Conservation (phyloP, 2,797 vertebrate species). For the Hippocampus kuda region DNA sequence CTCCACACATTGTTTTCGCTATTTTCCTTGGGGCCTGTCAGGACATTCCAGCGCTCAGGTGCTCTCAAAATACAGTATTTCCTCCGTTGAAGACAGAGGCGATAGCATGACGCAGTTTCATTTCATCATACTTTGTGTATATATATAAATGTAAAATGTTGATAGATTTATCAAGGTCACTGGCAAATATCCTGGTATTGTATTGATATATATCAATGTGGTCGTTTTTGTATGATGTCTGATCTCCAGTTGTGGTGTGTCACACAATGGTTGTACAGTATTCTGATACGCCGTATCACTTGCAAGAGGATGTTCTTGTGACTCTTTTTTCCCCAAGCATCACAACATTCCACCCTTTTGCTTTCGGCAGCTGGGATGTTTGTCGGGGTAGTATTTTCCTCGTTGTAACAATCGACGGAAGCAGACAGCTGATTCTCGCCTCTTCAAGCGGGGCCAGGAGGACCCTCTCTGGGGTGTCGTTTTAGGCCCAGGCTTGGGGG, state of each 20-base stretch:
- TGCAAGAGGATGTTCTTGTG: background rate
- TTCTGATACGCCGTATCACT: background rate
- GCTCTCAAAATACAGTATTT: constrained; percentile 15
- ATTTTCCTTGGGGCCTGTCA: constrained; percentile 30
- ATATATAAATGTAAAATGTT: background rate
- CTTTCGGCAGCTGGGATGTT: constrained; percentile 8
- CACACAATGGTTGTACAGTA: too few species aligned
- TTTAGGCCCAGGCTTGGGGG: constrained; percentile 26
- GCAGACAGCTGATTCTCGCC: constrained; percentile 34
- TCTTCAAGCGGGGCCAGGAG: constrained; percentile 29
- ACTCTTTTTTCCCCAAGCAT: background rate
- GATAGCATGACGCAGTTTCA: too few species aligned
- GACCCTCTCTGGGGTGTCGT: constrained; percentile 45
- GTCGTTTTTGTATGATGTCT: background rate
- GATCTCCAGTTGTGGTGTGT: background rate
- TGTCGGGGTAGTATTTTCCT: background rate
- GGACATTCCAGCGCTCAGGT: constrained; percentile 30
- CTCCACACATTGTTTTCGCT: constrained; percentile 35
- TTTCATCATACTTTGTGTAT: too few species aligned
- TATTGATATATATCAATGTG: too few species aligned
- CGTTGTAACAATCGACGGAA: constrained; percentile 51
- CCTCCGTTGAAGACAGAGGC: background rate
- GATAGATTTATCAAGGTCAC: too few species aligned
- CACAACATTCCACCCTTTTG: constrained; percentile 21
- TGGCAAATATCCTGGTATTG: background rate